These are phyloP conservation scores for Anas bahamensis DNA, from an alignment of 2,797 vertebrate species.

Conservation along the genomic window DNA sequence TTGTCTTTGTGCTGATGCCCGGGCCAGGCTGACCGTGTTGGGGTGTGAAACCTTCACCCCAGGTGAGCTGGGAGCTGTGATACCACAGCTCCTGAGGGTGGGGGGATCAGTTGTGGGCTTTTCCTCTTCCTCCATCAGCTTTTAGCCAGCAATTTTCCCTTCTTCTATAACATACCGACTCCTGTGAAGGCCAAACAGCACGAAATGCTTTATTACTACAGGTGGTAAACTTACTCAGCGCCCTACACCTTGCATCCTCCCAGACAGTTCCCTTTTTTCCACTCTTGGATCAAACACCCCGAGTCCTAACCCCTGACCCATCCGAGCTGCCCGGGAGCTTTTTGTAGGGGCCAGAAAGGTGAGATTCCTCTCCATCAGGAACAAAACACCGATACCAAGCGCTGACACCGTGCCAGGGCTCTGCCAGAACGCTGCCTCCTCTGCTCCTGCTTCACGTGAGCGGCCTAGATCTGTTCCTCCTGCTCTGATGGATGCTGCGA, in stretches of 20 bases:
- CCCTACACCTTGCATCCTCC: background rate
- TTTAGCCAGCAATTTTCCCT: background rate
- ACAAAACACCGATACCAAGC: background rate
- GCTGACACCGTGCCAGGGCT: fast-evolving
- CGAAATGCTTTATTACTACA: background rate
- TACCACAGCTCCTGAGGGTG: background rate
- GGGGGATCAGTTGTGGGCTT: fast-evolving
- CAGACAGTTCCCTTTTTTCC: background rate
- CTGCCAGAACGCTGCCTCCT: background rate
- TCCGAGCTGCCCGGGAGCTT: background rate
- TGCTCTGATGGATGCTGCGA: background rate
- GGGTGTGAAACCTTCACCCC: too few relatives aligned
- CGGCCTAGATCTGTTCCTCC: background rate
- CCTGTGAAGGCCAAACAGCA: background rate
- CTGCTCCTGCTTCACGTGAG: background rate
- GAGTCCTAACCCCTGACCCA: too few relatives aligned
- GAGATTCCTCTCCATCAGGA: background rate
- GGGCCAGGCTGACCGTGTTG: too few relatives aligned
- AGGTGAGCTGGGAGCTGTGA: background rate
- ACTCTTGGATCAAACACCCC: background rate
- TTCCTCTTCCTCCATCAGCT: background rate
- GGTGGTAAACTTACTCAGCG: background rate
- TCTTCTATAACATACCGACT: too few relatives aligned
- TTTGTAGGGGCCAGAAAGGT: background rate
- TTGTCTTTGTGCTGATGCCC: too few relatives aligned